Conservation (phyloP, 2,888 invertebrate species). For the Polylopha cassiicola region DNA sequence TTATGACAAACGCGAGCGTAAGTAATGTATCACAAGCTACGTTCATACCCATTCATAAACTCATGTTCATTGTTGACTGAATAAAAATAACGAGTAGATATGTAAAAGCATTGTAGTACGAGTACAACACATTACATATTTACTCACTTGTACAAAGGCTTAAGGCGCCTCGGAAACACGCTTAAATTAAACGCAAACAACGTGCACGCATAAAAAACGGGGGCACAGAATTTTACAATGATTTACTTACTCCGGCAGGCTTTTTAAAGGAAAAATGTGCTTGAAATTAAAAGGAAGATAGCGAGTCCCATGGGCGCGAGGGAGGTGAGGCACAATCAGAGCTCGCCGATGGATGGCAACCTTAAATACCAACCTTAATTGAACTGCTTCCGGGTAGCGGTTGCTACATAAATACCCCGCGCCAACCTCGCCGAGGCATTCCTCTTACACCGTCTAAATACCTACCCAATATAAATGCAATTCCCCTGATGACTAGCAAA, state of each 20-base stretch:
- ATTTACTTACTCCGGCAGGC: conserved; percentile 27
- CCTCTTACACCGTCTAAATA: conserved; percentile 52
- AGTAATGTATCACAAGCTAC: conserved; percentile 10
- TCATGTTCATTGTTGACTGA: conserved; percentile 20
- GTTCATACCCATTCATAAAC: conserved; percentile 20
- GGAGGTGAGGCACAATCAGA: conserved; percentile 64
- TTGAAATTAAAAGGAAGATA: conserved; percentile 70
- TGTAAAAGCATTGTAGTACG: conserved; percentile 19
- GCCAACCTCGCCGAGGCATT: conserved; percentile 61
- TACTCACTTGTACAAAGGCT: conserved; percentile 20
- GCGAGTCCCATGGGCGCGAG: conserved; percentile 50
- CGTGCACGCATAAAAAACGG: conserved; percentile 18
- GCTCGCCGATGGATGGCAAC: conserved; percentile 65
- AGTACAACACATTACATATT: conserved; percentile 20
- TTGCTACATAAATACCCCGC: conserved; percentile 66
- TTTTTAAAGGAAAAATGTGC: conserved; percentile 59
- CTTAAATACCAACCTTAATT: conserved; percentile 77
- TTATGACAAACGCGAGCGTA: conserved; percentile 6
- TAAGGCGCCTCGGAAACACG: conserved; percentile 18
- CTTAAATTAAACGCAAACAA: conserved; percentile 22
- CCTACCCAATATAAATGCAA: conserved; percentile 27
- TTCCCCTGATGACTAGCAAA: conserved; percentile 23
- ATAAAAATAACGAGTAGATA: conserved; percentile 19
- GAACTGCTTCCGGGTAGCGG: conserved; percentile 69
- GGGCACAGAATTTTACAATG: conserved; percentile 13